Conservation (phyloP, 2,113 vertebrate species). For the Oxyura jamaicensis region DNA sequence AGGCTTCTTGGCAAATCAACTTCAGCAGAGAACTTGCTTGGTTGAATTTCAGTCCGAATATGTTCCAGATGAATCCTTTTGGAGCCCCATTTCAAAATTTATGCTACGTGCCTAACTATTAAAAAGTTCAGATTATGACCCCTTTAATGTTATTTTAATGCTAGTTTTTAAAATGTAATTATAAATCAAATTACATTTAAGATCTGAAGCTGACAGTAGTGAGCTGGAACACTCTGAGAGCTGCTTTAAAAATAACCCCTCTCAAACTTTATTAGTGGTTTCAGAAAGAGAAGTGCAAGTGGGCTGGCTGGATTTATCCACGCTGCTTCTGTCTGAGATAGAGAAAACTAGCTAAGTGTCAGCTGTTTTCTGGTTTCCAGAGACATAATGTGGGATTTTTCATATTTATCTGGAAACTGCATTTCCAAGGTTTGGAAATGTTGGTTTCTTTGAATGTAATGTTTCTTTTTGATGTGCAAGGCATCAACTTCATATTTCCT, state of each 20-base stretch:
- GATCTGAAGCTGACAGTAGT: slow-evolving; percentile 71
- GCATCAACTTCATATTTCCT: not conserved
- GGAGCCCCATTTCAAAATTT: slow-evolving; percentile 52
- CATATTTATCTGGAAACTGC: not conserved
- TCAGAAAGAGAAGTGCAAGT: slow-evolving; percentile 52
- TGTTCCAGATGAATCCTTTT: slow-evolving; percentile 54
- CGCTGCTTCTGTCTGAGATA: not conserved
- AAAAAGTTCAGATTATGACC: slow-evolving; percentile 74
- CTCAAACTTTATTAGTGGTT: slow-evolving; percentile 76
- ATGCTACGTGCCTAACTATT: slow-evolving; percentile 43
- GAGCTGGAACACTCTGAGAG: slow-evolving; percentile 71
- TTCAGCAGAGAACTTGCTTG: not conserved
- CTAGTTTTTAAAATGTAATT: slow-evolving; percentile 81
- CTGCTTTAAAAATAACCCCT: slow-evolving; percentile 77
- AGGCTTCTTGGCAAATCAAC: not conserved
- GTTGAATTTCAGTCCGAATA: not conserved
- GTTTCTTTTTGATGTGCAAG: not conserved
- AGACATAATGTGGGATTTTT: not conserved
- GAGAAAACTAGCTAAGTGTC: not conserved
- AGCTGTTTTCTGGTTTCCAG: not conserved
- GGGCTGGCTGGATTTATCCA: slow-evolving; percentile 8
- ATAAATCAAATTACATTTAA: slow-evolving; percentile 80
- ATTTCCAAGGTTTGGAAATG: not conserved
- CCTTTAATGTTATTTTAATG: slow-evolving; percentile 78
- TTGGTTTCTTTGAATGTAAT: not conserved